Percentiles rank a stretch among this genome's conserved stretches.
Evolutionary conservation across 1,140 invertebrate genomes (phyloP).

Genomic region (Drosophila ananassae): DNA sequence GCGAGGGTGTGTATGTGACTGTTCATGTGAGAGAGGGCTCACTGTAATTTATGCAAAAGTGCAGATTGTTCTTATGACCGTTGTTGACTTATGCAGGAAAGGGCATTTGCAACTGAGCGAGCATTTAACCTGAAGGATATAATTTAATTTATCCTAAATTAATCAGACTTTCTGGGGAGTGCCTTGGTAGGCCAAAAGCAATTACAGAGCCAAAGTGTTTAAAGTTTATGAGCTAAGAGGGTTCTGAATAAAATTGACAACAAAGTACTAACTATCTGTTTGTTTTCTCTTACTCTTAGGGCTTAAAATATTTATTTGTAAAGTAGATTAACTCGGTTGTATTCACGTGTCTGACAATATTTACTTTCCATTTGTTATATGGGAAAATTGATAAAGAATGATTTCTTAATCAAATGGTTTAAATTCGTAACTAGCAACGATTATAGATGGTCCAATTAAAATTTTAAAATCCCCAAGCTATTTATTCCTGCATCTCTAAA

Average conservation of each 20-base stretch:
- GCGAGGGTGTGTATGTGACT: constrained; percentile 7
- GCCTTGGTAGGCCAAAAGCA: not conserved
- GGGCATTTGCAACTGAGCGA: constrained; percentile 26
- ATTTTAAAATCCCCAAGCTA: too few relatives aligned
- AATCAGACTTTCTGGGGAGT: constrained; percentile 10
- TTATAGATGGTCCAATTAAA: too few relatives aligned
- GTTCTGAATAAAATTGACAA: not conserved
- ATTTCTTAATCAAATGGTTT: too few relatives aligned
- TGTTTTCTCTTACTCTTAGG: not conserved
- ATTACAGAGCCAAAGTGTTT: not conserved
- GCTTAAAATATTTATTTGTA: too few relatives aligned
- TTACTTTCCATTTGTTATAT: too few relatives aligned
- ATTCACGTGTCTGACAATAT: too few relatives aligned
- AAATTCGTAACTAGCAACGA: too few relatives aligned
- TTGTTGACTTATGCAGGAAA: constrained; percentile 32
- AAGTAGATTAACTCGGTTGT: too few relatives aligned
- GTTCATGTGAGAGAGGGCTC: constrained; percentile 30
- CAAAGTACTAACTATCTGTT: not conserved
- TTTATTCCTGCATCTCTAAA: too few relatives aligned
- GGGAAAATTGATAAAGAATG: too few relatives aligned
- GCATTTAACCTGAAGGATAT: constrained; percentile 34
- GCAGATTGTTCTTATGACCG: constrained; percentile 41
- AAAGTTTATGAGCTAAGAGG: not conserved
- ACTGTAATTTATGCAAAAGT: constrained; percentile 58
- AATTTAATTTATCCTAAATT: constrained; percentile 30